Conservation (phyloP, 2,797 vertebrate genomes). For the Spizella passerina region DNA sequence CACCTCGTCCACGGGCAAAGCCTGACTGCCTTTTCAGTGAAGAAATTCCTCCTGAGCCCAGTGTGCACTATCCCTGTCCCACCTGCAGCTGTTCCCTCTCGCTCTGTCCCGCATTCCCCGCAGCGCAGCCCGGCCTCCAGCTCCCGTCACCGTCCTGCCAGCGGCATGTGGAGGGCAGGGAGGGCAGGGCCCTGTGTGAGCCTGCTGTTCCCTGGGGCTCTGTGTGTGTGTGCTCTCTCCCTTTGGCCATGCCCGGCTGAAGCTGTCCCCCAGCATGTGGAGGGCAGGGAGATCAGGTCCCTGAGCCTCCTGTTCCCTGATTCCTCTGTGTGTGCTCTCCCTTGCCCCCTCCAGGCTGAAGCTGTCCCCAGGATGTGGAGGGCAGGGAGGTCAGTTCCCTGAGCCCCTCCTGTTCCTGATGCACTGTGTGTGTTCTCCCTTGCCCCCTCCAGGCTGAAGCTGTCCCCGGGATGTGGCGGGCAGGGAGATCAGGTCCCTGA, state of each 20-base stretch:
- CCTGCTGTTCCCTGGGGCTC: not conserved
- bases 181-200: too few relatives aligned
- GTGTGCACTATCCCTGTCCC: not conserved
- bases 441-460: too few relatives aligned
- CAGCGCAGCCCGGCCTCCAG: rapidly evolving
- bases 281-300: not conserved
- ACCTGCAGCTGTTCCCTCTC: not conserved
- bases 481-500: too few relatives aligned
- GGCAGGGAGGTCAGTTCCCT: too few relatives aligned
- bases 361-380: too few relatives aligned
- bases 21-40: not conserved
- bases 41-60: not conserved
- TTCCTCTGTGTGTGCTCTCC: not conserved
- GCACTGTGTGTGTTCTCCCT: too few relatives aligned
- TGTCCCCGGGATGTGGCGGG: too few relatives aligned
- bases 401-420: too few relatives aligned
- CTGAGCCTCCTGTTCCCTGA: not conserved
- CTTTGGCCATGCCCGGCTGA: too few relatives aligned
- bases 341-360: conserved; percentile 76
- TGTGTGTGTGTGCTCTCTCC: too few relatives aligned
- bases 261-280: too few relatives aligned
- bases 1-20: too few relatives aligned
- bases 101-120: rapidly evolving
- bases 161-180: not conserved
- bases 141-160: not conserved